phyloP scores from a whole-genome alignment of 2,113 vertebrate species.

The Nyctereutes procyonoides region DNA sequence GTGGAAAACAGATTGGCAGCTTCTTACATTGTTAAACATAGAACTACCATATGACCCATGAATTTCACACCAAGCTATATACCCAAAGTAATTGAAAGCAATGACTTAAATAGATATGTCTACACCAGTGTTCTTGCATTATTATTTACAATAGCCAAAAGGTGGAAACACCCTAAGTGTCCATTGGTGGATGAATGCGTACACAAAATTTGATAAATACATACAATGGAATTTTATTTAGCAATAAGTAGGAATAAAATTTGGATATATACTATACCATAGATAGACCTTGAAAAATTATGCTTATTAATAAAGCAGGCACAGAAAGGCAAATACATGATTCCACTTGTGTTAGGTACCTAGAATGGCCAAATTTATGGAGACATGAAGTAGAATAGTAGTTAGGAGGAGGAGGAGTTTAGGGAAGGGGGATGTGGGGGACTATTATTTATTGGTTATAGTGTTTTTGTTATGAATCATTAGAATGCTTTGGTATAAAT shows the following conservation, averaged over 20 bases:
- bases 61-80: not conserved
- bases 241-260: not conserved
- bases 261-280: not conserved
- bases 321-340: not conserved
- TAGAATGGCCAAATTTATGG: not conserved
- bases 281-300: not conserved
- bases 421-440: not conserved
- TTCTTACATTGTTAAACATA: not conserved
- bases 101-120: not conserved
- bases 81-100: not conserved
- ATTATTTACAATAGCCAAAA: not conserved
- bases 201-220: not conserved
- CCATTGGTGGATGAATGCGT: not conserved
- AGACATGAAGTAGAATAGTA: not conserved
- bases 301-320: not conserved
- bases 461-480: not conserved
- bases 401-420: not conserved
- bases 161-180: not conserved
- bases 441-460: not conserved
- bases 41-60: not conserved
- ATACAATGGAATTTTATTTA: not conserved
- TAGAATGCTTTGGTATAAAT: not conserved
- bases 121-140: not conserved
- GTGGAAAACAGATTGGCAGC: not conserved
- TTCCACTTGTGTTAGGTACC: not conserved